Evolutionary conservation across 2,797 vertebrate species (phyloP).

Genomic region (Ctenosaura bakeri): DNA sequence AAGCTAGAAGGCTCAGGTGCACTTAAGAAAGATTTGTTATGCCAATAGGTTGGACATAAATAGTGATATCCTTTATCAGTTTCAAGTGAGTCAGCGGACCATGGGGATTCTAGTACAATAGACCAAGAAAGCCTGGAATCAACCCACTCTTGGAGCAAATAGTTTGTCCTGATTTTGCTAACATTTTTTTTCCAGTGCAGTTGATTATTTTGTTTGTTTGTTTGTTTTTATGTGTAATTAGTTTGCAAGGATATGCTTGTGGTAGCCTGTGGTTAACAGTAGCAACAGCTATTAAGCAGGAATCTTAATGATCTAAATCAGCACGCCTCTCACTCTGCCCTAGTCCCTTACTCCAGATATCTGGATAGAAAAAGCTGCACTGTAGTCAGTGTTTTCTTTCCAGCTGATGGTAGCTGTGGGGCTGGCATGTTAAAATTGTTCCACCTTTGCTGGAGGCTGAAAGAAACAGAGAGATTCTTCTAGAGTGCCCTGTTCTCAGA

Average conservation of each 20-base stretch:
- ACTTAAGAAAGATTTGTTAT: background rate
- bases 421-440: background rate
- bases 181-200: too few relatives aligned
- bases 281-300: background rate
- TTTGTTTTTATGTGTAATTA: background rate
- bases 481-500: background rate
- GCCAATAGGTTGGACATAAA: background rate
- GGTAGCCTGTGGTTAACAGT: background rate
- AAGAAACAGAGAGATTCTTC: background rate
- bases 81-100: background rate
- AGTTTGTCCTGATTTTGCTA: background rate
- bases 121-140: background rate
- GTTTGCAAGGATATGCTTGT: background rate
- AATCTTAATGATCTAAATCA: background rate
- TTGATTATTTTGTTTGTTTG: background rate
- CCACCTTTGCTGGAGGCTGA: background rate
- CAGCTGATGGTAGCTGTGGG: background rate
- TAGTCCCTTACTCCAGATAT: background rate
- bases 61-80: background rate
- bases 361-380: background rate
- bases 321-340: background rate
- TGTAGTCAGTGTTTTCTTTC: slow-evolving; percentile 6
- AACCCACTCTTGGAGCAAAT: too few relatives aligned
- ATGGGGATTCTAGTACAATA: background rate
- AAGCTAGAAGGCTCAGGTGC: too few relatives aligned